A percentile compares a stretch with the other conserved stretches of the same genome.
Evolutionary conservation across 2,888 invertebrate species (phyloP).

Genomic region (Fragum fragum): DNA sequence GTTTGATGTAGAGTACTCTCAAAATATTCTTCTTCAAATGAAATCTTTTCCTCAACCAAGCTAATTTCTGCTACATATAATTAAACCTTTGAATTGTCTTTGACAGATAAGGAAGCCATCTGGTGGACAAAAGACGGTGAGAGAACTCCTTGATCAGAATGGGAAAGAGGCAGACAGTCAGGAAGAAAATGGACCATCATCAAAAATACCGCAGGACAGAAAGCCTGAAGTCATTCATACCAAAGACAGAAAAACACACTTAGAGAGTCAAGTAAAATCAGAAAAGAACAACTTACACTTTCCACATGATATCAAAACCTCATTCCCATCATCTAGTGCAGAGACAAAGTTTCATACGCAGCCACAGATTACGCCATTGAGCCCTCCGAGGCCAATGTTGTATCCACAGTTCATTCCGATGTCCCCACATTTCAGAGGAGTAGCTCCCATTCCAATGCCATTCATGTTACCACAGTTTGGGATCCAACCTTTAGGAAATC

Average conservation of each 20-base stretch:
- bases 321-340: background rate
- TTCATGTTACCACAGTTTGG: slow-evolving; percentile 66
- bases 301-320: background rate
- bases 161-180: slow-evolving; percentile 38
- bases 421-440: slow-evolving; percentile 49
- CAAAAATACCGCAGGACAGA: slow-evolving; percentile 26
- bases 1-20: too few species aligned
- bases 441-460: slow-evolving; percentile 60
- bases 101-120: slow-evolving; percentile 58
- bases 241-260: background rate
- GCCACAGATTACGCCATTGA: slow-evolving; percentile 45
- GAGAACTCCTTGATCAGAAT: slow-evolving; percentile 62
- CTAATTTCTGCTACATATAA: too few species aligned
- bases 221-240: slow-evolving; percentile 15
- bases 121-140: slow-evolving; percentile 64
- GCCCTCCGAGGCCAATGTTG: slow-evolving; percentile 62
- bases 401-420: slow-evolving; percentile 70
- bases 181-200: slow-evolving; percentile 20
- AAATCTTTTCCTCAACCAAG: too few species aligned
- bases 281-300: slow-evolving; percentile 21
- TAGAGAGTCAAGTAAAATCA: slow-evolving; percentile 1
- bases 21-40: too few species aligned
- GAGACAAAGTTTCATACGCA: slow-evolving; percentile 14
- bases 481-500: slow-evolving; percentile 45
- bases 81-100: background rate